Percentiles rank a stretch among this genome's conserved stretches.
Conservation (phyloP, 2,888 invertebrate genomes). For the Polydrusus pterygomalis region DNA sequence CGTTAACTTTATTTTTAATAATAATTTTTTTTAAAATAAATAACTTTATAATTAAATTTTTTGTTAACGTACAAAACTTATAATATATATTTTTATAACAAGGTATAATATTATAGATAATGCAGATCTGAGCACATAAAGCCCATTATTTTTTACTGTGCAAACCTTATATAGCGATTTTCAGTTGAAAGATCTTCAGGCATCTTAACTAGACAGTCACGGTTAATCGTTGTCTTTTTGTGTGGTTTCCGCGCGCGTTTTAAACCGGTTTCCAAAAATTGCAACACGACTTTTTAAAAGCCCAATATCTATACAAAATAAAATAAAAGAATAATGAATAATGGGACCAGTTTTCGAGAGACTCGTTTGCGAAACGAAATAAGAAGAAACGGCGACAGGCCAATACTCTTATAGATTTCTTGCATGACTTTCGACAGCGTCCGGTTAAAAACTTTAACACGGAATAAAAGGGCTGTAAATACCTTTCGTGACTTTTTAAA, state of each 20-base stretch:
- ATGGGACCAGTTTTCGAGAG: slow-evolving; percentile 43
- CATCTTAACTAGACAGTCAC: slow-evolving; percentile 15
- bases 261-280: slow-evolving; percentile 28
- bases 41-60: too few species aligned
- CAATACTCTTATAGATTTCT: slow-evolving; percentile 36
- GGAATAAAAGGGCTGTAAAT: background rate
- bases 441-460: background rate
- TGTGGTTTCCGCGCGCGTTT: slow-evolving; percentile 10
- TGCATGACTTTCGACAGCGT: slow-evolving; percentile 11
- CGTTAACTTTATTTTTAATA: too few species aligned
- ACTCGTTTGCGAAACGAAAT: slow-evolving; percentile 47
- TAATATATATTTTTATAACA: too few species aligned
- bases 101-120: too few species aligned
- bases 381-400: slow-evolving; percentile 37
- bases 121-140: too few species aligned
- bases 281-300: slow-evolving; percentile 38
- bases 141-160: too few species aligned
- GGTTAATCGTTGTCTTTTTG: slow-evolving; percentile 9
- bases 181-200: background rate
- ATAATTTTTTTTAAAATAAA: too few species aligned
- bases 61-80: too few species aligned
- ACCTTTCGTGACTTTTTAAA: background rate
- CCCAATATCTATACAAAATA: slow-evolving; percentile 36
- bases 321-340: slow-evolving; percentile 39
- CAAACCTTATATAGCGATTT: background rate